Evolutionary conservation across 2,113 vertebrate species (phyloP).

Genomic region (Sorex fumeus): DNA sequence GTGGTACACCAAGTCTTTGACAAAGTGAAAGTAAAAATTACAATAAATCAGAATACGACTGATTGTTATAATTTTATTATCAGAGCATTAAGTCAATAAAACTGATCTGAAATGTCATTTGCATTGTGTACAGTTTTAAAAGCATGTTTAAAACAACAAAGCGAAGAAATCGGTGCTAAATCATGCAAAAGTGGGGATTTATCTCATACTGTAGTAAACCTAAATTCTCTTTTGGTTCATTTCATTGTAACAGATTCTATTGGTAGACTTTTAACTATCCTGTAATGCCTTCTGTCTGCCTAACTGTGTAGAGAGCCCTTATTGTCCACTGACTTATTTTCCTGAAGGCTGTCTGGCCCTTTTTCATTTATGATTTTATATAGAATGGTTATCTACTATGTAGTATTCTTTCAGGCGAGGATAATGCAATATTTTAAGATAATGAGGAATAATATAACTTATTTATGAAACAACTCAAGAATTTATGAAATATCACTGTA

Average conservation of each 20-base stretch:
- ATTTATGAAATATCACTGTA: slow-evolving; percentile 87
- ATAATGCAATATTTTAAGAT: slow-evolving; percentile 86
- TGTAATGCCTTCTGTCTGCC: slow-evolving; percentile 76
- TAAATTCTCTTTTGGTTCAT: slow-evolving; percentile 81
- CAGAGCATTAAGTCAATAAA: slow-evolving; percentile 91
- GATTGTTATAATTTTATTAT: slow-evolving; percentile 92
- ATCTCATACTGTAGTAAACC: slow-evolving; percentile 83
- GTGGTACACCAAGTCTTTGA: slow-evolving; percentile 78
- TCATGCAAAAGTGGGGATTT: slow-evolving; percentile 80
- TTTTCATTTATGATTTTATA: slow-evolving; percentile 86
- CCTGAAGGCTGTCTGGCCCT: slow-evolving; percentile 81
- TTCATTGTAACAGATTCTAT: slow-evolving; percentile 78
- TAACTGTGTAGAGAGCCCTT: slow-evolving; percentile 80
- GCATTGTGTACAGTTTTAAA: slow-evolving; percentile 90
- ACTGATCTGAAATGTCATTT: slow-evolving; percentile 89
- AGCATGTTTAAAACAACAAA: slow-evolving; percentile 86
- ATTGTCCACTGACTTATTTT: slow-evolving; percentile 85
- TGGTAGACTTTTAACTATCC: slow-evolving; percentile 77
- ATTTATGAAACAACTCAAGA: slow-evolving; percentile 88
- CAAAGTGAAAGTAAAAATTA: slow-evolving; percentile 86
- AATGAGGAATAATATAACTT: slow-evolving; percentile 89
- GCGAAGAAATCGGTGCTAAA: slow-evolving; percentile 86
- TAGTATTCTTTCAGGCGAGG: slow-evolving; percentile 83
- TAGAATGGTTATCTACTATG: slow-evolving; percentile 86
- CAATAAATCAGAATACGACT: slow-evolving; percentile 90